Evolutionary conservation across 1,140 invertebrate genomes (phyloP).

Genomic region (Glomeris maerens): DNA sequence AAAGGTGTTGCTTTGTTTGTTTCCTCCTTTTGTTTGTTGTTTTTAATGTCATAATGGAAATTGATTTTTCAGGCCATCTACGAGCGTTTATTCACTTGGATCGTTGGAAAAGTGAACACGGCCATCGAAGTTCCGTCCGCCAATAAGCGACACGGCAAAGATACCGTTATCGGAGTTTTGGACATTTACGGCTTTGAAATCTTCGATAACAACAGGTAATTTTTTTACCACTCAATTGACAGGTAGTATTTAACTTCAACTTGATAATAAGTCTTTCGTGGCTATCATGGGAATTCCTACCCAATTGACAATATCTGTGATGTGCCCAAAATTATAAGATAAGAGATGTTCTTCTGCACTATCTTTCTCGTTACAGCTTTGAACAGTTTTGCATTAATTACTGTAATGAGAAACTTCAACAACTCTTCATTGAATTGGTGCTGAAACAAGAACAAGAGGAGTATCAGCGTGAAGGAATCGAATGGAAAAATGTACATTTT

Average conservation of each 20-base stretch:
- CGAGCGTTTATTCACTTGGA: slow-evolving; percentile 82
- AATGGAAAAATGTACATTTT: slow-evolving; percentile 51
- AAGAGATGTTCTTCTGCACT: background rate
- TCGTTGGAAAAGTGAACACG: slow-evolving; percentile 74
- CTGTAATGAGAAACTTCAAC: slow-evolving; percentile 93
- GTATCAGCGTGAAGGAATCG: slow-evolving; percentile 79
- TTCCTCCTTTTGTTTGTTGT: slow-evolving; percentile 4
- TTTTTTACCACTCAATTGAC: slow-evolving; percentile 2
- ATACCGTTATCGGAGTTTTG: slow-evolving; percentile 82
- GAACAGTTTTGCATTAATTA: slow-evolving; percentile 96
- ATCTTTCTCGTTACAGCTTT: slow-evolving; percentile 43
- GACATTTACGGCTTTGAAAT: slow-evolving; percentile 98
- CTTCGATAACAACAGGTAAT: slow-evolving; percentile 67
- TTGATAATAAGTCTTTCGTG: no score
- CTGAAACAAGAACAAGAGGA: slow-evolving; percentile 93
- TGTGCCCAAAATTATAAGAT: background rate
- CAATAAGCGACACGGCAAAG: slow-evolving; percentile 37
- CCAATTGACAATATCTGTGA: background rate
- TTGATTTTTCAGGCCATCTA: slow-evolving; percentile 56
- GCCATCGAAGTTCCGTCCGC: slow-evolving; percentile 49
- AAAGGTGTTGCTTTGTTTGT: slow-evolving; percentile 42
- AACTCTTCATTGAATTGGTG: slow-evolving; percentile 88
- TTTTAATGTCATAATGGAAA: slow-evolving; percentile 3
- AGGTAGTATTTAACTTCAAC: no score
- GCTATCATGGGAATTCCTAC: no score